Base-by-base conservation (phyloP, 2,797 vertebrate genomes). In the Sparus aurata region DNA sequence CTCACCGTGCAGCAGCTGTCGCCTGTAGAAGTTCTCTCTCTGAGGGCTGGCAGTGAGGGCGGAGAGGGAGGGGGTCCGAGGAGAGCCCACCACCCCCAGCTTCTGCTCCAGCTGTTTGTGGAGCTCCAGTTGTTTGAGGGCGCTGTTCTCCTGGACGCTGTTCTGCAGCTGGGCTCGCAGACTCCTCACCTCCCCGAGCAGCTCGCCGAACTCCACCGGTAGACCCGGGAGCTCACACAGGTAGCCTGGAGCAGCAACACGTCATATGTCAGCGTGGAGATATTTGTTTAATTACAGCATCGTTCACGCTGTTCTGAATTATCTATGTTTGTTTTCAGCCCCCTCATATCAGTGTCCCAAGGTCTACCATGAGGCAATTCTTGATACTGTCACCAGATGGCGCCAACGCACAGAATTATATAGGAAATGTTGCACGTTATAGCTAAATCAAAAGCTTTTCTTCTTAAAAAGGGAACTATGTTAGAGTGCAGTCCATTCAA, bases 21-120 rank as follows among this genome's bases (percentile, higher is more conserved):
- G 91, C 18, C 90, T 90, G 88, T 92, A 93, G 84, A 95, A 83
- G 74, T 85, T 83, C 45, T 96, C 94, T n/a, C 95, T 93, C 76
- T 95, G 94, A 2, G 95, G 94, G 27, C 87, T 89, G 85, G 92
- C 92, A 1, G 94, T 88, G 63, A 96, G 92, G 50, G 85, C 87
- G 7, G 93, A 94, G 74, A 92, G 47, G 3, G 91, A 92, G 2
- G 91, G 88, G 8, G 93, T 89, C 22, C 91, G 83, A 15, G 91
- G 91, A 13, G 88, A 88, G 17, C 76, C 80, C 1, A 73, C 85
- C 1, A 73, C 85, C 0, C 94, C 83, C 75, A 97, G 92, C 86
- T 95, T 95, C 84, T 96, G 95, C 79, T 96, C 94, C 81, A 97
- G 95, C 90, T 96, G 95, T 78, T 96, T 96, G 83, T 96, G 94